Percentiles rank a stretch among this genome's conserved stretches.
Conservation (phyloP, 2,888 invertebrate genomes). For the Rutpela maculata region DNA sequence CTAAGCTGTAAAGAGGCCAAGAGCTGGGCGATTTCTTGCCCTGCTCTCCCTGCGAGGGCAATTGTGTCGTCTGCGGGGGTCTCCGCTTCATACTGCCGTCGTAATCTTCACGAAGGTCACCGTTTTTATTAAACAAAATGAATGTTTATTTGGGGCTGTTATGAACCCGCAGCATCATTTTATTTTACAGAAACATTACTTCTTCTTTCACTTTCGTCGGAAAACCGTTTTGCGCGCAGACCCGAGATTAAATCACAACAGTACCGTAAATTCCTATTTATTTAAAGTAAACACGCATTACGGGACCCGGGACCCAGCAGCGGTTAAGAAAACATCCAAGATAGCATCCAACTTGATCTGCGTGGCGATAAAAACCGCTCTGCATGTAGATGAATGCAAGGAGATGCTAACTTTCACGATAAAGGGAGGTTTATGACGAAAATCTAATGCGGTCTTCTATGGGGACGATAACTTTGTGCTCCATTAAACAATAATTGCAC, state of each 20-base stretch:
- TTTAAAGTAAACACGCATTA: slow-evolving; percentile 26
- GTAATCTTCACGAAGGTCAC: slow-evolving; percentile 34
- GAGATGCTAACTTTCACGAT: slow-evolving; percentile 12
- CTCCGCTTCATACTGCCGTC: slow-evolving; percentile 24
- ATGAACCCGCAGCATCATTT: slow-evolving; percentile 49
- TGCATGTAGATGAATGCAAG: slow-evolving; percentile 25
- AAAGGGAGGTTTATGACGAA: slow-evolving; percentile 3
- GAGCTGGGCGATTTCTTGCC: slow-evolving; percentile 31
- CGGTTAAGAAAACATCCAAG: slow-evolving; percentile 20
- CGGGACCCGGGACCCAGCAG: background rate
- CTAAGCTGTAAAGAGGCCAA: slow-evolving; percentile 77
- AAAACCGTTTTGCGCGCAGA: slow-evolving; percentile 3
- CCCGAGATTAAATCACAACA: slow-evolving; percentile 29
- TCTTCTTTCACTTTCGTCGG: slow-evolving; percentile 11
- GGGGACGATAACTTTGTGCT: slow-evolving; percentile 14
- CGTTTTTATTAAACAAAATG: slow-evolving; percentile 48
- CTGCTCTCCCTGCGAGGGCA: slow-evolving; percentile 27
- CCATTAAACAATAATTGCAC: slow-evolving; percentile 36
- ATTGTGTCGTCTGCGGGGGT: slow-evolving; percentile 16
- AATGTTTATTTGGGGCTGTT: slow-evolving; percentile 56
- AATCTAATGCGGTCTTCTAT: background rate
- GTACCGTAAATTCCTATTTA: slow-evolving; percentile 39
- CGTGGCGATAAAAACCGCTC: slow-evolving; percentile 20
- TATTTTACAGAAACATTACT: slow-evolving; percentile 38
- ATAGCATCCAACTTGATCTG: slow-evolving; percentile 13